Conservation (phyloP, 2,113 vertebrate genomes). For the Ascaphus truei region DNA sequence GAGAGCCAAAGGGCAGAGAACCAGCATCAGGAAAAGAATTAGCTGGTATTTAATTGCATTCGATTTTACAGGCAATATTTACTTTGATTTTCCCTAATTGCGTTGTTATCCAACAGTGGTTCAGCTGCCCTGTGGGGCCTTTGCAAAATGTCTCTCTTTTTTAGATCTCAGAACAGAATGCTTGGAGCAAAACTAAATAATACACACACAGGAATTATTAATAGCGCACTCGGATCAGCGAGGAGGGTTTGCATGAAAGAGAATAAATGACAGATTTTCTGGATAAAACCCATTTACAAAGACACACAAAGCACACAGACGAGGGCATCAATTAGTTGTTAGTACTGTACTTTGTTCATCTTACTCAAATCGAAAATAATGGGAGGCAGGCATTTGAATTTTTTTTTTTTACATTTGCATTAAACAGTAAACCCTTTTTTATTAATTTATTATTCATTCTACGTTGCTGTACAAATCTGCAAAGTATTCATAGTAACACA, state of each 20-base stretch:
- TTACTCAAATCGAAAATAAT: conserved; percentile 1
- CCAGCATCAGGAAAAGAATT: background rate
- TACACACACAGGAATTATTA: conserved; percentile 19
- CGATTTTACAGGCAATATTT: conserved; percentile 33
- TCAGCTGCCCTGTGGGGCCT: conserved; percentile 18
- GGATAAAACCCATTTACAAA: conserved; percentile 36
- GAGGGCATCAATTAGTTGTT: conserved; percentile 28
- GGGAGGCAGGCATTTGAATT: conserved; percentile 12
- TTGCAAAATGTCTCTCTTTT: conserved; percentile 12
- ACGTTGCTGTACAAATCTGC: too few species aligned
- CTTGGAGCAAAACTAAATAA: conserved; percentile 22
- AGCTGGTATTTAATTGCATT: conserved; percentile 17
- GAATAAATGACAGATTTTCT: conserved; percentile 29
- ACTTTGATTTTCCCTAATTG: conserved; percentile 35
- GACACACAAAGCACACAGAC: conserved; percentile 29
- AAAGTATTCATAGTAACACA: background rate
- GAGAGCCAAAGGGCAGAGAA: background rate
- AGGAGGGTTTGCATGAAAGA: conserved; percentile 29
- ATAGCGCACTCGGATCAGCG: conserved; percentile 4
- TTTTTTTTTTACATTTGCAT: conserved; percentile 13
- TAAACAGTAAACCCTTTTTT: too few species aligned
- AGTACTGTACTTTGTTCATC: conserved; percentile 32
- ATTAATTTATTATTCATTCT: too few species aligned
- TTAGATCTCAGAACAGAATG: conserved; percentile 20
- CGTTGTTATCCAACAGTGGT: conserved; percentile 9